phyloP scores from a whole-genome alignment of 2,113 vertebrate genomes.

The Podarcis cretensis region DNA sequence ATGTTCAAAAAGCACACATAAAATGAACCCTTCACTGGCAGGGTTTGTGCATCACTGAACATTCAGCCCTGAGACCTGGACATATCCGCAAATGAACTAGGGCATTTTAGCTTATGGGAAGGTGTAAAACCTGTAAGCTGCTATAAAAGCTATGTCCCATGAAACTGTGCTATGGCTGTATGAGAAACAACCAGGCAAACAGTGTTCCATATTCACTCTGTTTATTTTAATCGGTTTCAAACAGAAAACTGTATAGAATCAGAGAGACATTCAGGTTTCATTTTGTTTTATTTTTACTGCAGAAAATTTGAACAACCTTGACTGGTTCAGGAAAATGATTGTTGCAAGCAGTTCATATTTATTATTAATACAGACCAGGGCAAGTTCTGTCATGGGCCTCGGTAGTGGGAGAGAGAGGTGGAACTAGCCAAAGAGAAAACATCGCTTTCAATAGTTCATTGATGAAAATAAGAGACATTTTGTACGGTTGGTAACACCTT shows the following conservation, averaged over 20 bases:
- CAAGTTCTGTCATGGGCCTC: not conserved
- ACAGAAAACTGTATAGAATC: constrained; percentile 2
- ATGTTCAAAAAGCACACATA: constrained; percentile 53
- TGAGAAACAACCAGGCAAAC: not conserved
- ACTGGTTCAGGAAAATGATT: not conserved
- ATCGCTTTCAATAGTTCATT: not conserved
- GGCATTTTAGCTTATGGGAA: constrained; percentile 50
- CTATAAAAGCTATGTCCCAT: not conserved
- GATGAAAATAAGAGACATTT: not conserved
- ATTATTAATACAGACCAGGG: not conserved
- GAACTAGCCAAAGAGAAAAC: not conserved
- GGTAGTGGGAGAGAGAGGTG: not conserved
- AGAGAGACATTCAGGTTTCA: not conserved
- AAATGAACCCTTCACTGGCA: constrained; percentile 35
- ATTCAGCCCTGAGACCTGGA: not conserved
- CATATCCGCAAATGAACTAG: not conserved
- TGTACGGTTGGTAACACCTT: not conserved
- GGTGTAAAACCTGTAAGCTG: constrained; percentile 1
- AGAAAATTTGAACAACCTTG: not conserved
- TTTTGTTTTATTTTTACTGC: constrained; percentile 6
- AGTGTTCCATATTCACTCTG: accelerated
- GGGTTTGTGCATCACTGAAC: constrained; percentile 49
- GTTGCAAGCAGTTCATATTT: not conserved
- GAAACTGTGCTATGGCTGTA: not conserved
- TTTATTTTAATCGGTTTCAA: not conserved